Conservation (phyloP, 1,140 invertebrate species). For the Drosophila sturtevanti region DNA sequence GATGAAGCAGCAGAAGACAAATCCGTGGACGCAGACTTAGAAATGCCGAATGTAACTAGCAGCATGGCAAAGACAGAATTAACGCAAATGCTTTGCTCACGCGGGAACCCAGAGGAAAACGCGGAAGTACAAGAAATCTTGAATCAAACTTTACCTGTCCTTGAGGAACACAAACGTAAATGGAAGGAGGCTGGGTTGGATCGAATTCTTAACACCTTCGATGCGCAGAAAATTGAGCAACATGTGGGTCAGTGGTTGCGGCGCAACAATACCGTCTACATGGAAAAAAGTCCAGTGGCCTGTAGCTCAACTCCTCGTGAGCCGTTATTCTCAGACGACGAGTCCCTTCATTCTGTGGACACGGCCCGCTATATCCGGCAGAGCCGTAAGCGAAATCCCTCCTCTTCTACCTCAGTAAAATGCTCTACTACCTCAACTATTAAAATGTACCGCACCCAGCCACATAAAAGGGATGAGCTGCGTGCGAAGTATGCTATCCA, state of each 20-base stretch:
- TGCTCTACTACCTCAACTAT: slow-evolving; percentile 56
- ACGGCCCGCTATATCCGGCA: slow-evolving; percentile 67
- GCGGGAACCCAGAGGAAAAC: slow-evolving; percentile 34
- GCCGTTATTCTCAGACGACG: slow-evolving; percentile 32
- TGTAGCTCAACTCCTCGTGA: not conserved
- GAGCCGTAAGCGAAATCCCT: slow-evolving; percentile 53
- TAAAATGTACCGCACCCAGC: slow-evolving; percentile 64
- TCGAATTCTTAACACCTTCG: slow-evolving; percentile 67
- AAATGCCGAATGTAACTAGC: slow-evolving; percentile 31
- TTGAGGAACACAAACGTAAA: slow-evolving; percentile 68
- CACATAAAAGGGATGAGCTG: slow-evolving; percentile 57
- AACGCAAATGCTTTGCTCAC: slow-evolving; percentile 40
- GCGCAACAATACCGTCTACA: slow-evolving; percentile 53
- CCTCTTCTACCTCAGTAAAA: slow-evolving; percentile 10
- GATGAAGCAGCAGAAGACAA: slow-evolving; percentile 42
- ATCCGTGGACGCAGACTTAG: slow-evolving; percentile 11
- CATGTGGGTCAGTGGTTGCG: slow-evolving; percentile 70
- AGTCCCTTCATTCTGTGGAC: slow-evolving; percentile 70
- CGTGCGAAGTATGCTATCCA: slow-evolving; percentile 58
- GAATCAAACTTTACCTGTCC: slow-evolving; percentile 65
- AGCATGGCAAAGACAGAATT: slow-evolving; percentile 45
- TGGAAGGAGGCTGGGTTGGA: slow-evolving; percentile 66
- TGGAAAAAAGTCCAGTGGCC: slow-evolving; percentile 1
- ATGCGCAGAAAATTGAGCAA: slow-evolving; percentile 63
- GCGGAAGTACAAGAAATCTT: slow-evolving; percentile 55